Percentiles rank a stretch among this genome's conserved stretches.
These are phyloP conservation scores for Calliscelio sp. DNA, from an alignment of 2,888 invertebrate species.

Conservation along the genomic window DNA sequence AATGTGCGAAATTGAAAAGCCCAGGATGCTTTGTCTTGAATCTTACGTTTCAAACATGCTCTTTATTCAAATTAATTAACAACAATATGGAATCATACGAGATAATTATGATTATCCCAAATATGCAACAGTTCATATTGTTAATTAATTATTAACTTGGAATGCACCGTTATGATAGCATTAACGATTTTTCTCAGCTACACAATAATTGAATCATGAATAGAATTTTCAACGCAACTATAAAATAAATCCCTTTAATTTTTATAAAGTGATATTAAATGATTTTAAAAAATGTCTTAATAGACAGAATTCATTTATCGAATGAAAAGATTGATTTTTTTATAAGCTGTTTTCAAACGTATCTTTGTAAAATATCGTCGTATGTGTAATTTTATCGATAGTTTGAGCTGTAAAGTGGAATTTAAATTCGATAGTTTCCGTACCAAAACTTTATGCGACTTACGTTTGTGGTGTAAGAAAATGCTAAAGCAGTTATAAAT, in stretches of 20 bases:
- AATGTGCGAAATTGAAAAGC: constrained; percentile 28
- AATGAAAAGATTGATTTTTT: neutral
- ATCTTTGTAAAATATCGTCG: neutral
- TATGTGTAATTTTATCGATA: constrained; percentile 12
- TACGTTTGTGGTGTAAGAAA: constrained; percentile 8
- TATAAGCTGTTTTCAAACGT: neutral
- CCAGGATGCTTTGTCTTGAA: constrained; percentile 31
- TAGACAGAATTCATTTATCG: neutral
- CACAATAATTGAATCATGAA: too few species aligned
- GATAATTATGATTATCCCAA: neutral
- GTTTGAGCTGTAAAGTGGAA: constrained; percentile 3
- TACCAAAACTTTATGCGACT: neutral
- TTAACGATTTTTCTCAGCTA: too few species aligned
- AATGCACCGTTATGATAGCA: too few species aligned
- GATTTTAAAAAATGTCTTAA: neutral
- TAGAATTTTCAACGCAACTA: too few species aligned
- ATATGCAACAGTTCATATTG: neutral
- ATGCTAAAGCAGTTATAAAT: neutral
- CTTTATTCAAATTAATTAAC: constrained; percentile 39
- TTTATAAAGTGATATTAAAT: neutral
- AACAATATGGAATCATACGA: constrained; percentile 6
- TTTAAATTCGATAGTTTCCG: constrained; percentile 1
- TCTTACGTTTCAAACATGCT: constrained; percentile 33
- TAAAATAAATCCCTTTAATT: neutral
- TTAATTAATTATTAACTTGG: too few species aligned